Evolutionary conservation across 2,888 invertebrate species (phyloP).

Genomic region (Ecdyonurus torrentis): DNA sequence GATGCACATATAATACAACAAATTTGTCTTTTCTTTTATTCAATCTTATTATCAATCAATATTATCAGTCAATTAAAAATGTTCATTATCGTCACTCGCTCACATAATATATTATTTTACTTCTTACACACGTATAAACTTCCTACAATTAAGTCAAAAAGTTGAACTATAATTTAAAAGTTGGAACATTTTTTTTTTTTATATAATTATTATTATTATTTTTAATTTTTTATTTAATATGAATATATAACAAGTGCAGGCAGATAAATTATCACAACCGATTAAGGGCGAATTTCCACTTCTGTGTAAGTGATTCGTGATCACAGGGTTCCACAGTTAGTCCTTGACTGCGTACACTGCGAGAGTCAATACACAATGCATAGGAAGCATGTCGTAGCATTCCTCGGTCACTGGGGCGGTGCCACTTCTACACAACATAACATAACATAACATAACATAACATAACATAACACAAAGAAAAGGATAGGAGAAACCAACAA

Average conservation of each 20-base stretch:
- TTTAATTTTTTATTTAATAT: not conserved
- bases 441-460: too few species aligned
- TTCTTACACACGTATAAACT: not conserved
- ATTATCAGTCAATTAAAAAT: too few species aligned
- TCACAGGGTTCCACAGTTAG: slow-evolving; percentile 54
- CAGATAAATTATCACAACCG: slow-evolving; percentile 16
- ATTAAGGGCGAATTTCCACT: slow-evolving; percentile 39
- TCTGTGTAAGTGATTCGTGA: slow-evolving; percentile 42
- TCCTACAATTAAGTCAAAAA: not conserved
- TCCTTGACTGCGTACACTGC: slow-evolving; percentile 35
- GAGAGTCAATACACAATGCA: slow-evolving; percentile 61
- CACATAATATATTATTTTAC: not conserved
- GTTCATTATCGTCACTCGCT: too few species aligned
- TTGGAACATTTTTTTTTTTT: not conserved
- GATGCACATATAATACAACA: not conserved
- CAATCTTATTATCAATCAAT: not conserved
- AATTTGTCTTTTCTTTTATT: not conserved
- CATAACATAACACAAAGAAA: too few species aligned
- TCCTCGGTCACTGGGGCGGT: slow-evolving; percentile 43
- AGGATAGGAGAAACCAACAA: too few species aligned
- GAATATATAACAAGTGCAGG: not conserved
- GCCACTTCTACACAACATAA: slow-evolving; percentile 51
- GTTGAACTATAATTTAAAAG: too few species aligned
- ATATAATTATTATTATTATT: not conserved
- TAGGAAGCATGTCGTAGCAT: slow-evolving; percentile 51